These are phyloP conservation scores for Diarsia mendica DNA, from an alignment of 2,888 invertebrate genomes.

Conservation along the genomic window DNA sequence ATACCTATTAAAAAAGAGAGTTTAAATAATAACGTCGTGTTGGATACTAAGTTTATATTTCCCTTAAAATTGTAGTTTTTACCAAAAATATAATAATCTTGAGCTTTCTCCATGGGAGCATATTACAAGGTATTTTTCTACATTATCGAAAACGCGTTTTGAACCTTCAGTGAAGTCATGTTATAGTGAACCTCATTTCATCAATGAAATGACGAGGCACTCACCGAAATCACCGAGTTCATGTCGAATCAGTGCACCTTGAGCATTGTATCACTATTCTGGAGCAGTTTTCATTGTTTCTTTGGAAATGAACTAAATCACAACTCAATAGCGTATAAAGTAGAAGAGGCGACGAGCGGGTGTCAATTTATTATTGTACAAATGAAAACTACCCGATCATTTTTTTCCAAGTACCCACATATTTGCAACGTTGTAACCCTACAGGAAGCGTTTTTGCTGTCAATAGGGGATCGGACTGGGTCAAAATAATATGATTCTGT, in stretches of 20 bases:
- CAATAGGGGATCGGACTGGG: too few species aligned
- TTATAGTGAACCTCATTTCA: conserved; percentile 17
- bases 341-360: too few species aligned
- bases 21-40: conserved; percentile 22
- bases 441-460: conserved; percentile 12
- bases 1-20: conserved; percentile 5
- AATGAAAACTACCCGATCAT: too few species aligned
- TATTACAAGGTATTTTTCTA: conserved; percentile 9
- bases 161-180: not conserved
- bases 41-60: conserved; percentile 19
- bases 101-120: not conserved
- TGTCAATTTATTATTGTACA: too few species aligned
- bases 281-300: conserved; percentile 1
- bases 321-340: not conserved
- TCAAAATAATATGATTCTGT: too few species aligned
- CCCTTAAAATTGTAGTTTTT: conserved; percentile 8
- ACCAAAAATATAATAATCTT: conserved; percentile 31
- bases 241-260: conserved; percentile 2
- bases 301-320: not conserved
- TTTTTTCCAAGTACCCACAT: too few species aligned
- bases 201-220: conserved; percentile 21
- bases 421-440: too few species aligned
- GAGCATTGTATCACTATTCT: not conserved
- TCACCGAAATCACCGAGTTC: not conserved
- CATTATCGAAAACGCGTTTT: conserved; percentile 1